Evolutionary conservation across 2,888 invertebrate genomes (phyloP), one percentile per base, ranked within the genome.

Genomic region (Phalangium opilio): DNA sequence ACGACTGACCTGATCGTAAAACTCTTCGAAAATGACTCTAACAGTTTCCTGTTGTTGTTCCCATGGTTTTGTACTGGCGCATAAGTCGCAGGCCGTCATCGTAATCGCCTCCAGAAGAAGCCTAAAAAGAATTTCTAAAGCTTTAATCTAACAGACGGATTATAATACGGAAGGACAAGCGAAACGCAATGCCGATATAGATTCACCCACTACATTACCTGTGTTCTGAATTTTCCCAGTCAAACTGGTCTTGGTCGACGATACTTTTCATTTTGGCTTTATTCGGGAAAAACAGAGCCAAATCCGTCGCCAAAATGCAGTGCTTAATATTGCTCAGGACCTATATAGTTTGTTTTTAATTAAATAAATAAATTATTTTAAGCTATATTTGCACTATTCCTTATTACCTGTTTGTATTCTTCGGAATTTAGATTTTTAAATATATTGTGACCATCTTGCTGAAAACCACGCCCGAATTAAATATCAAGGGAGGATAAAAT

Each of bases 51-150:
- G 75, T 66, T 86, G 85, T 2, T 82, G 72, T 19, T 78, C 74
- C 84, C 85, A 86, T 1, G 84, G 83, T 62, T 86, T 86, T 1
- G 83, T 79, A 56, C 81, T 80, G 1, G 85, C 83, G 46, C 83
- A 83, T 15, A 86, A 67, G 63, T 86, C 86, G 54, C 82, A 79
- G 0, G 81, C 80, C 0, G 85, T 85, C 85, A 86, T 86, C 2
- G 79, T 73, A 54, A 83, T 75, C 0, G 82, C 82, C 70, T 81
- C 77, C 2, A 80, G 71, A 32, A 83, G 65, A 44, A 75, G 66
- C 58, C 83, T 72, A 59, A 32, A 58, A 50, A 44, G 2, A 4
- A 14, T n/a, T 8, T 27, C 27, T 27, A 27, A 8, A 27, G 5
- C 27, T 4, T 27, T n/a, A n/a, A n/a, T n/a, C n/a, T n/a, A n/a